Percentiles rank a stretch among this genome's conserved stretches.
Evolutionary conservation across 2,113 vertebrate species (phyloP).

Genomic region (Gracilinanus agilis): DNA sequence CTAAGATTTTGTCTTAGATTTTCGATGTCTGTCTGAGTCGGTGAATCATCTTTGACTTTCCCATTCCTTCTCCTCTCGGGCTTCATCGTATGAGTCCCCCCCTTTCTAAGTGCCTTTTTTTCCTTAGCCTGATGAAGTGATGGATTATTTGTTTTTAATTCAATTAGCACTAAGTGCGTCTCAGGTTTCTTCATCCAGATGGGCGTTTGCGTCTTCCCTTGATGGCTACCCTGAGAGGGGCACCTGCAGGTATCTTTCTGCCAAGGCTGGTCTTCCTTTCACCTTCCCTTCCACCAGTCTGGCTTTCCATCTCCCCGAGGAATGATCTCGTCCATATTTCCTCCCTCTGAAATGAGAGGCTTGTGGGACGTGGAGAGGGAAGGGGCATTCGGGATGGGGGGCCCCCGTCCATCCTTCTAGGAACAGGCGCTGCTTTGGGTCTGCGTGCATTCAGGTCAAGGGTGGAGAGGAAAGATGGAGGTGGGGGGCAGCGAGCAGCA

Average conservation of each 20-base stretch:
- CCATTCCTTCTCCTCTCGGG: slow-evolving; percentile 33
- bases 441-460: slow-evolving; percentile 13
- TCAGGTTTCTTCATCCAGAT: slow-evolving; percentile 14
- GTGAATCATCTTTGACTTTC: not conserved
- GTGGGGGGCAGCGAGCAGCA: not conserved
- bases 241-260: not conserved
- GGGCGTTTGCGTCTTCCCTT: not conserved
- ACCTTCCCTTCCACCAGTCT: slow-evolving; percentile 56
- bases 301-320: slow-evolving; percentile 62
- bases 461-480: slow-evolving; percentile 23
- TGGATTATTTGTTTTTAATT: slow-evolving; percentile 36
- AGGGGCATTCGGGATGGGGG: slow-evolving; percentile 46
- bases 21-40: slow-evolving; percentile 3
- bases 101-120: slow-evolving; percentile 23
- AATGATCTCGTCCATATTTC: slow-evolving; percentile 56
- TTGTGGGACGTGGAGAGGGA: slow-evolving; percentile 32
- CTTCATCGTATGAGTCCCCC: slow-evolving; percentile 45
- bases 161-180: not conserved
- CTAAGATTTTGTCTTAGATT: not conserved
- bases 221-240: not conserved
- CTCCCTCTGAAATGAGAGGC: slow-evolving; percentile 58
- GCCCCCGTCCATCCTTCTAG: slow-evolving; percentile 60
- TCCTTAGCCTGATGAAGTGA: slow-evolving; percentile 45
- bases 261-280: slow-evolving; percentile 66
- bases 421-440: slow-evolving; percentile 67